Evolutionary conservation across 1,140 invertebrate species (phyloP), one percentile per base, ranked within the genome.

Genomic region (Anadara kagoshimensis): DNA sequence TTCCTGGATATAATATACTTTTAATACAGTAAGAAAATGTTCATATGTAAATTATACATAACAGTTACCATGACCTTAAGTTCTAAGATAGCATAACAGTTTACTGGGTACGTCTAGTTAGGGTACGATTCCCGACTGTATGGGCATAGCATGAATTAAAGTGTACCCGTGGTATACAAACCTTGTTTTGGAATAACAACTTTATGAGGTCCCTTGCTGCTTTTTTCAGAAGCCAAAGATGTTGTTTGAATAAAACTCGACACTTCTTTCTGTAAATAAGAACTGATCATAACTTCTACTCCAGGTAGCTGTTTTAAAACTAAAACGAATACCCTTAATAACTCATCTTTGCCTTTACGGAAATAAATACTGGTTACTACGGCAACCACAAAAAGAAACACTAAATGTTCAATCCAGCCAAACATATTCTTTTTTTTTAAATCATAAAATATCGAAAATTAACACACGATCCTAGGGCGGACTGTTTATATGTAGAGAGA

Each of bases 291-390:
- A 0, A 47, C 49, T 1, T 70, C 66, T 5, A 85, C 74, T 3
- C 85, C 84, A 22, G 84, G 74, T n/a, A 83, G 61, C n/a, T 71
- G 41, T 69, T 85, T 85, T 12, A 85, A 11, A 0, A 71, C 80
- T 3, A 82, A 36, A 12, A 85, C 61, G 11, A 87, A 24, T 3
- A 84, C 71, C 53, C 79, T 69, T 11, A 81, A 49, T 51, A 85
- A 61, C 45, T 82, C 83, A 12, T 78, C 57, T 14, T 43, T 43
- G 1, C 85, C 85, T 26, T 76, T 73, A 14, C 72, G 67, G 29
- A 78, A 66, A 64, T 83, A 85, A 14, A 83, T 73, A 57, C 80
- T 81, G 41, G 79, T 54, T 18, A 87, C 66, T 11, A 81, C 65
- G 16, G 79, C 71, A 29, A 82, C 16, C 5, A 85, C 62, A 12